Evolutionary conservation across 2,113 vertebrate genomes (phyloP), one percentile per base, ranked within the genome.

Genomic region (Pavo muticus): DNA sequence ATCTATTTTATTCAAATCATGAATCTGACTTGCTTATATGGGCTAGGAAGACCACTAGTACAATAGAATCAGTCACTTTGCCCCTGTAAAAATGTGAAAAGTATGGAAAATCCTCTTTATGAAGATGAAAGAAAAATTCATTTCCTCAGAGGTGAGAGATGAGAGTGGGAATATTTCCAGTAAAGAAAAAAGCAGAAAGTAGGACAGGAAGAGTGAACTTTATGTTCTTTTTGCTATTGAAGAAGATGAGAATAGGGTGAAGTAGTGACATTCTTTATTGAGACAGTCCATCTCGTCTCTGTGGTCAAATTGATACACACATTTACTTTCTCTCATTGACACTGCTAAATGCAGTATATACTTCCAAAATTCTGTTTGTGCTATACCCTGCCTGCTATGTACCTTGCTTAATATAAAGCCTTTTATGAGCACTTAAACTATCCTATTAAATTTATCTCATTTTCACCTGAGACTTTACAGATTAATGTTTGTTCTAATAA

Each of bases 161-260:
- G 48, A 83, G 9, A 90, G 11, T 14, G 24, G 18, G 45, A 45
- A 37, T 88, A 93, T 54, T 69, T 85, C 48, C 42, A 57, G 40
- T 73, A 30, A 76, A 92, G 64, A 75, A 75, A 78, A 84, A 67
- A 59, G 2, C 15, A 50, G 20, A 70, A 96, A 95, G n/a, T 76
- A 90, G 78, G 87, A 69, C 78, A 88, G 18, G 6, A 79, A 88
- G n/a, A 70, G 37, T 73, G 59, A 96, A 91, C 35, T 90, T 95
- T 60, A 59, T 85, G 15, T 57, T 82, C 74, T 61, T 92, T 76
- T 45, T 85, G 21, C 10, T 79, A 8, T 30, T 79, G 27, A 69
- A 88, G 45, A 52, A 52, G 27, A 76, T 60, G 37, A 91, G 25
- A 85, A 83, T 45, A 94, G 6, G 44, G 11, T 45, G 32, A 84